Conservation (phyloP, 1,140 invertebrate genomes). For the honey bee (Apis mellifera) region DNA sequence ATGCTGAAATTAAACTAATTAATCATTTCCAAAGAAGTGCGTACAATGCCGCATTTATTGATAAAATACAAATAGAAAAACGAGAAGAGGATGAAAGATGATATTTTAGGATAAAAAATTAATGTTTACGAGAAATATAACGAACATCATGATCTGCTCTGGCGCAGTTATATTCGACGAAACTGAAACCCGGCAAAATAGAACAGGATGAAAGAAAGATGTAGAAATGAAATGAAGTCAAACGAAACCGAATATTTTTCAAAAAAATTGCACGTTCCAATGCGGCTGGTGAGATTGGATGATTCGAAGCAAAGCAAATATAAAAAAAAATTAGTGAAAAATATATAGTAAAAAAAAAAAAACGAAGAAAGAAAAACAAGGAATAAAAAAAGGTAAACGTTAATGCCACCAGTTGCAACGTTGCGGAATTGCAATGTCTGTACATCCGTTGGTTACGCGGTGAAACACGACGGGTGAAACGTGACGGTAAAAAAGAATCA, state of each 20-base stretch:
- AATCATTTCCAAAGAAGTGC: neutral
- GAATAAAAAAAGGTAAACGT: conserved; percentile 14
- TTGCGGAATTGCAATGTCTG: conserved; percentile 31
- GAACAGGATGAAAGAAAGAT: neutral
- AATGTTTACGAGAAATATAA: neutral
- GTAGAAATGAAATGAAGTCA: conserved; percentile 7
- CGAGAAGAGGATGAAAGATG: too few species aligned
- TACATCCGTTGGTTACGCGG: conserved; percentile 19
- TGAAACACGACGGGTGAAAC: conserved; percentile 23
- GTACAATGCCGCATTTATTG: neutral
- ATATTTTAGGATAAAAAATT: neutral
- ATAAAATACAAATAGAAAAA: neutral
- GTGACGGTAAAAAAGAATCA: conserved; percentile 46
- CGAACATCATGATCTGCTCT: neutral
- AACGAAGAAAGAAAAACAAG: neutral
- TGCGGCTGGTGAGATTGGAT: conserved; percentile 21
- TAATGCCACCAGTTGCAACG: conserved; percentile 64
- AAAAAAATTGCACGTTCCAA: conserved; percentile 27
- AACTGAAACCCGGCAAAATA: neutral
- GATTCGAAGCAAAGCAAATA: neutral
- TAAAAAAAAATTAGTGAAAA: conserved; percentile 21
- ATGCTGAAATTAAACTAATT: neutral
- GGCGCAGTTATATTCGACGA: neutral
- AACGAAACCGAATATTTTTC: conserved; percentile 27
- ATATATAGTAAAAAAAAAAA: neutral